Conservation (phyloP, 2,888 invertebrate species). For the Clepsis dumicolana region DNA sequence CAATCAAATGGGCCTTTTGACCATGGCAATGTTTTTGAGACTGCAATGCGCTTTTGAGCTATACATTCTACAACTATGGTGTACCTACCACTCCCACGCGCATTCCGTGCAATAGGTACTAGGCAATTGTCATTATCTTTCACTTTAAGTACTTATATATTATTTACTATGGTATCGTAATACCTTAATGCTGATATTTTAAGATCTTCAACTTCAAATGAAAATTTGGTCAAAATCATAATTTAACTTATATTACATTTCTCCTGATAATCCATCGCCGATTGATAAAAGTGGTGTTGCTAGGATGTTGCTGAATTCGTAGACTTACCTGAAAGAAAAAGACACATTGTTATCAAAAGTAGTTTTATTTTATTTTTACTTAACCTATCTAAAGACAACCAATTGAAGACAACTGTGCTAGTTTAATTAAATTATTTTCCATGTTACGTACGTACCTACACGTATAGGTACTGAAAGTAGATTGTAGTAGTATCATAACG, state of each 20-base stretch:
- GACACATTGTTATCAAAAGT: neutral
- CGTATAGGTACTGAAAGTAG: no score
- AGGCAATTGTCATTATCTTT: constrained; percentile 26
- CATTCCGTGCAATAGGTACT: constrained; percentile 17
- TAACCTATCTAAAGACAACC: no score
- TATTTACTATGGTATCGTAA: neutral
- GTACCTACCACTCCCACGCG: constrained; percentile 37
- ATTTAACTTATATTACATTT: neutral
- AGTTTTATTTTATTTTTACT: neutral
- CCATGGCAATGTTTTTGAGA: constrained; percentile 21
- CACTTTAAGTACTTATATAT: neutral
- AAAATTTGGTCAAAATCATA: no score
- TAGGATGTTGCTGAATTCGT: neutral
- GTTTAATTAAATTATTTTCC: no score
- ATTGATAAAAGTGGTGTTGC: neutral
- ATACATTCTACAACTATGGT: constrained; percentile 38
- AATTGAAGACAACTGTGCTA: no score
- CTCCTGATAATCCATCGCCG: neutral
- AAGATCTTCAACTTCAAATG: no score
- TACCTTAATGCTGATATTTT: no score
- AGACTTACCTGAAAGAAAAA: constrained; percentile 41
- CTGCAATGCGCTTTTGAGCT: constrained; percentile 22
- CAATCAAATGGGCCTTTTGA: constrained; percentile 18
- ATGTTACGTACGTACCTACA: no score
- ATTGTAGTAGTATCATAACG: neutral